phyloP scores from a whole-genome alignment of 2,113 vertebrate species.

The mouse (Mus musculus) region DNA sequence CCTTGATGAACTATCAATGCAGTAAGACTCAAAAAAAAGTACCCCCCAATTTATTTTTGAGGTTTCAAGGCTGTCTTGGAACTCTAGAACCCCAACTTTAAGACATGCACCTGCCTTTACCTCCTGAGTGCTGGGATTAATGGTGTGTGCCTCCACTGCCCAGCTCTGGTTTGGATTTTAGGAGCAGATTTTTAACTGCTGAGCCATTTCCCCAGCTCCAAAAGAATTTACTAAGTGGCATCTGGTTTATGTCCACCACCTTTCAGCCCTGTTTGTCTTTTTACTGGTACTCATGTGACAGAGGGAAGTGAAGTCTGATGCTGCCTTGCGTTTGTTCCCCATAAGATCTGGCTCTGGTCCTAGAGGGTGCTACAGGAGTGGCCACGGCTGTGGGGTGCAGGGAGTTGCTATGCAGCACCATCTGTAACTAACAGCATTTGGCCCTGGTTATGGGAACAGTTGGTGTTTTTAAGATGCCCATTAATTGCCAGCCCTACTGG shows the following conservation, averaged over 20 bases:
- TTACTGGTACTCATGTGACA: background rate
- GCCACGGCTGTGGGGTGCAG: background rate
- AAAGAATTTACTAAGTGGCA: background rate
- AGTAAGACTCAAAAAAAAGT: background rate
- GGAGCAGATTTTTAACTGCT: background rate
- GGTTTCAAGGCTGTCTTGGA: background rate
- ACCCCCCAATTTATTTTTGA: background rate
- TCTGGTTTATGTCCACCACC: background rate
- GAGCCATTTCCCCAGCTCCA: background rate
- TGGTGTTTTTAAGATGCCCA: background rate
- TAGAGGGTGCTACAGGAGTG: background rate
- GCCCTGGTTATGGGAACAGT: background rate
- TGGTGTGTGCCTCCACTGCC: background rate
- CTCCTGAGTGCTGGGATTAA: background rate
- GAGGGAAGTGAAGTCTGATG: background rate
- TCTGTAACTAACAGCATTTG: background rate
- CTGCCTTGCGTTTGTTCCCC: background rate
- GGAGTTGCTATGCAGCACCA: background rate
- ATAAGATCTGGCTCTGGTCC: background rate
- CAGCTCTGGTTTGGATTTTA: background rate
- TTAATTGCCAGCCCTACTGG: background rate
- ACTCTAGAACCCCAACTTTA: background rate
- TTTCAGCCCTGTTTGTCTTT: background rate
- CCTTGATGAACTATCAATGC: background rate
- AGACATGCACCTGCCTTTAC: background rate